phyloP scores from a whole-genome alignment of 53 echinoderm and acorn worm genomes.

The Patiria pectinifera region DNA sequence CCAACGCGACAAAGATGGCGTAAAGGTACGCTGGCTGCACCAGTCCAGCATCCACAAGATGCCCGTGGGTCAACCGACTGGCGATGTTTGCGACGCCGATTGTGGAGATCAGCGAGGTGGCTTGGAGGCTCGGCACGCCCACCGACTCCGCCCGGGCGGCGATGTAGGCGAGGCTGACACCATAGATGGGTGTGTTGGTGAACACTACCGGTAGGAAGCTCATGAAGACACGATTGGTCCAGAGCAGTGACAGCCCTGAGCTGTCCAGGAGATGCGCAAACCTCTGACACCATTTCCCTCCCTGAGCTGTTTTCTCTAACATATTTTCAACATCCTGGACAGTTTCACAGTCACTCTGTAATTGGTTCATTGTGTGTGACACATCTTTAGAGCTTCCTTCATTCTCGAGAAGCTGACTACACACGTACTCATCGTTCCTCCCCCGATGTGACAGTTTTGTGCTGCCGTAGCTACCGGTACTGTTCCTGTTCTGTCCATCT shows the following conservation, averaged over 20 bases:
- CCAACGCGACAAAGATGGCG: not conserved
- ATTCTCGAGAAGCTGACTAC: not conserved
- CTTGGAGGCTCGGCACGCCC: conserved; percentile 57
- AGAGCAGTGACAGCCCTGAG: conserved; percentile 68
- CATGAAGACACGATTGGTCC: conserved; percentile 68
- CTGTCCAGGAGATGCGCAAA: not conserved
- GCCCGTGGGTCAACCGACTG: conserved; percentile 71
- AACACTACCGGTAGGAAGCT: not conserved
- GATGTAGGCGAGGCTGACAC: conserved; percentile 66
- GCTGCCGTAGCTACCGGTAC: no score
- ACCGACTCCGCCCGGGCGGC: conserved; percentile 45
- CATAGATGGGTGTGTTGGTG: conserved; percentile 35
- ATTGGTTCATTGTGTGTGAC: not conserved
- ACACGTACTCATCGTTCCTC: not conserved
- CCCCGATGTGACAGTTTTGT: not conserved
- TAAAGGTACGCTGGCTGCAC: conserved; percentile 60
- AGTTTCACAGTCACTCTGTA: not conserved
- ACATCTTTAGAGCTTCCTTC: no score
- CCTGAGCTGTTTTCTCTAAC: not conserved
- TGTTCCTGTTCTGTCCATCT: not conserved
- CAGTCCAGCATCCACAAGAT: conserved; percentile 58
- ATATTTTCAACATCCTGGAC: not conserved
- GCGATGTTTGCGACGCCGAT: conserved; percentile 68
- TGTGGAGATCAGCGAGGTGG: conserved; percentile 71
- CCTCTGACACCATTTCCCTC: not conserved